phyloP scores from a whole-genome alignment of 1,140 invertebrate genomes.

The Pseudomyrmex concolor region DNA sequence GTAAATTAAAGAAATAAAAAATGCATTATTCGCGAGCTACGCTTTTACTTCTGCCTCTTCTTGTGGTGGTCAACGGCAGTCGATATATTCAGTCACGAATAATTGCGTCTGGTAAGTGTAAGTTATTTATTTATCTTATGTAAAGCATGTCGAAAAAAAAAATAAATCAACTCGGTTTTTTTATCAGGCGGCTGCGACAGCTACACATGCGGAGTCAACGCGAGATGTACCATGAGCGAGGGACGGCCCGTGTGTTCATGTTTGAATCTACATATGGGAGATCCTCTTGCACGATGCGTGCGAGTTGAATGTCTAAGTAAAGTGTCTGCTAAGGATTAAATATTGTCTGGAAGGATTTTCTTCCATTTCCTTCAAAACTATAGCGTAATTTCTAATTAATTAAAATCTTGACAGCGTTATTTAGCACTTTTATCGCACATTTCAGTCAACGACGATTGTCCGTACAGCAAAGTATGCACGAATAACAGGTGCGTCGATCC shows the following conservation, averaged over 20 bases:
- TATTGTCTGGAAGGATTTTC: too few species aligned
- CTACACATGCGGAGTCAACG: slow-evolving; percentile 85
- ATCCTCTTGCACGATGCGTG: slow-evolving; percentile 85
- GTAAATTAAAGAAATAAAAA: not conserved
- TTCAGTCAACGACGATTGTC: slow-evolving; percentile 84
- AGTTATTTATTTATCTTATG: slow-evolving; percentile 27
- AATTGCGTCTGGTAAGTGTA: slow-evolving; percentile 70
- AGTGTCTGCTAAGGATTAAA: slow-evolving; percentile 52
- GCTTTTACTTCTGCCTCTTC: slow-evolving; percentile 71
- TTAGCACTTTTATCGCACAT: slow-evolving; percentile 29
- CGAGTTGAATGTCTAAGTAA: slow-evolving; percentile 86
- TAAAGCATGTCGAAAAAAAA: not conserved
- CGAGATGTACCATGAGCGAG: slow-evolving; percentile 84
- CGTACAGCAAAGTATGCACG: slow-evolving; percentile 84
- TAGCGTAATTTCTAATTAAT: too few species aligned
- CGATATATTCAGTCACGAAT: slow-evolving; percentile 67
- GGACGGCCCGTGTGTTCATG: slow-evolving; percentile 87
- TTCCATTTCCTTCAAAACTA: too few species aligned
- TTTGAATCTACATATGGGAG: slow-evolving; percentile 87
- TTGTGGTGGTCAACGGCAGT: slow-evolving; percentile 36
- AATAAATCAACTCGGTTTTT: not conserved
- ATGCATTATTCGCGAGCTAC: slow-evolving; percentile 67
- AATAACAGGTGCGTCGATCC: slow-evolving; percentile 87
- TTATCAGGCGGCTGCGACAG: slow-evolving; percentile 78
- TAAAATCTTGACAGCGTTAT: not conserved